Evolutionary conservation across 1,140 invertebrate species (phyloP).

Genomic region (Hylyphantes graminicola): DNA sequence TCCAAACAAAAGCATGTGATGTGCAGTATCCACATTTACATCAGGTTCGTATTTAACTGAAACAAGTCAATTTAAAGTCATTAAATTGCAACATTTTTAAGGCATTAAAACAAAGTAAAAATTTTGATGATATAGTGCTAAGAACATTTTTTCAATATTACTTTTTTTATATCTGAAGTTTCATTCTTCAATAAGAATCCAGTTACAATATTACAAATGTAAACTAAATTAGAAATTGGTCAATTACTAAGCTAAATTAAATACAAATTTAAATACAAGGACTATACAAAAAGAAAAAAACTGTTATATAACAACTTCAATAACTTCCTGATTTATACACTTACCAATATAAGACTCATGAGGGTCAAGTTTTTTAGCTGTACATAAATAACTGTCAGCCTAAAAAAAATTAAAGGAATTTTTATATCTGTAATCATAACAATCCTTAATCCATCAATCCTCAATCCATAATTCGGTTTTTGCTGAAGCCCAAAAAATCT

Average conservation of each 20-base stretch:
- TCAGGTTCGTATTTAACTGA: constrained; percentile 66
- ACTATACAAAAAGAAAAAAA: neutral
- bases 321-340: neutral
- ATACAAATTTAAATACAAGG: neutral
- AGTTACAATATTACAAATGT: too few relatives aligned
- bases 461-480: too few relatives aligned
- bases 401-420: constrained; percentile 42
- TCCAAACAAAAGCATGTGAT: constrained; percentile 76
- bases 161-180: too few relatives aligned
- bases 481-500: too few relatives aligned
- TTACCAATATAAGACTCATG: constrained; percentile 66
- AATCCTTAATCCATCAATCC: too few relatives aligned
- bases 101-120: too few relatives aligned
- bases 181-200: too few relatives aligned
- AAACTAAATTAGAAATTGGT: neutral
- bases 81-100: too few relatives aligned
- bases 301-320: neutral
- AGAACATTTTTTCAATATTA: too few relatives aligned
- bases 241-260: neutral
- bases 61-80: neutral
- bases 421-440: neutral
- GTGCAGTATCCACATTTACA: constrained; percentile 68
- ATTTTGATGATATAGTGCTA: too few relatives aligned
- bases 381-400: constrained; percentile 68
- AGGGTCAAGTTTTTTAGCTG: constrained; percentile 64